phyloP scores from a whole-genome alignment of 2,888 invertebrate species.

The Phytoseiulus persimilis region DNA sequence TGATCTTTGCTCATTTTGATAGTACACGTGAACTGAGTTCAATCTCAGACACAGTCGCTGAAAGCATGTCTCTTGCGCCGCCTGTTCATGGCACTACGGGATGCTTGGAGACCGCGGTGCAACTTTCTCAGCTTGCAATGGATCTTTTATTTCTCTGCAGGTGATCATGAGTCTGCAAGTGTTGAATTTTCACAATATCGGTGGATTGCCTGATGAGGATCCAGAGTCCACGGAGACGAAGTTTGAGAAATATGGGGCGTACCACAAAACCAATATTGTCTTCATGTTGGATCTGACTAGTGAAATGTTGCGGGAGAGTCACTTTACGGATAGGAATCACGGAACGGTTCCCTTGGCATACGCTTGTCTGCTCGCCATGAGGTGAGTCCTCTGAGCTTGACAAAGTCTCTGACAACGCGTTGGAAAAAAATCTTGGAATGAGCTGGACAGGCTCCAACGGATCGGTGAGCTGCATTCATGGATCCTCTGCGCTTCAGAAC shows the following conservation, averaged over 20 bases:
- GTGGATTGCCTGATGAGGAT: background rate
- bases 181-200: conserved; percentile 9
- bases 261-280: conserved; percentile 13
- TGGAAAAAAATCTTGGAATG: background rate
- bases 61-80: too few relatives aligned
- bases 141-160: too few relatives aligned
- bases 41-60: too few relatives aligned
- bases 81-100: too few relatives aligned
- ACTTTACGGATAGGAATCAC: background rate
- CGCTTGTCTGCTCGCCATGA: conserved; percentile 14
- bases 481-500: background rate
- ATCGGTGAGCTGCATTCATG: too few relatives aligned
- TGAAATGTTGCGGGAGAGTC: background rate
- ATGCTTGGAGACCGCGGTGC: too few relatives aligned
- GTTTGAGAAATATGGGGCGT: conserved; percentile 23
- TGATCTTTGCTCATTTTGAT: background rate
- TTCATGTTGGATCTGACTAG: conserved; percentile 21
- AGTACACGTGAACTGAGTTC: too few relatives aligned
- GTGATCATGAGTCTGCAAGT: background rate
- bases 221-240: background rate
- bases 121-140: too few relatives aligned
- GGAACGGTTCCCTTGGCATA: conserved; percentile 15
- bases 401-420: background rate
- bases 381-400: background rate
- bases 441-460: too few relatives aligned